A percentile compares a stretch with the other conserved stretches of the same genome.
Evolutionary conservation across 2,113 vertebrate genomes (phyloP).

Genomic region (Lates calcarifer): DNA sequence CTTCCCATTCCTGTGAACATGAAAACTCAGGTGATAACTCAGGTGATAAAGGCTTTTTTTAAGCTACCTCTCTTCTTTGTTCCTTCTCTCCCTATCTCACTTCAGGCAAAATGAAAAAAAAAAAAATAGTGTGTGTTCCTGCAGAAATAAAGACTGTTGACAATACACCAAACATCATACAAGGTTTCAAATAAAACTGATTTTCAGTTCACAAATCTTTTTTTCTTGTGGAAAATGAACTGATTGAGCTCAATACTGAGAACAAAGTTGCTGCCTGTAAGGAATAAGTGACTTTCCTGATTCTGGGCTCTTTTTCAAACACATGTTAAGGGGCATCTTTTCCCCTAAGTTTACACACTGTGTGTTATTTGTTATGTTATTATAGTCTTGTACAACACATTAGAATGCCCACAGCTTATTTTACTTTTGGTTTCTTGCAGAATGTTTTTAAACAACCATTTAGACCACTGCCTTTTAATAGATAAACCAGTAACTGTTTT

Average conservation of each 20-base stretch:
- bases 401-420: neutral
- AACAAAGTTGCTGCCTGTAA: no score
- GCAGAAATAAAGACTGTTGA: neutral
- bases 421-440: neutral
- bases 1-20: neutral
- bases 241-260: neutral
- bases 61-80: neutral
- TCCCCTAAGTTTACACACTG: no score
- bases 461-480: conserved; percentile 31
- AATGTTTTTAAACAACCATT: neutral
- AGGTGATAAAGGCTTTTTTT: neutral
- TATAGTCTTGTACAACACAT: neutral
- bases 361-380: neutral
- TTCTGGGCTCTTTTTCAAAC: neutral
- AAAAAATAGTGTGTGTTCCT: neutral
- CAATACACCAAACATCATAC: neutral
- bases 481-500: neutral
- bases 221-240: neutral
- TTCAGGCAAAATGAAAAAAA: neutral
- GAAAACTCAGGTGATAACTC: conserved; percentile 33
- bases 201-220: neutral
- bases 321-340: no score
- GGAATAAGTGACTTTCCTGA: neutral
- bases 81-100: neutral
- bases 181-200: neutral